Conservation (phyloP, 92 coral and sea anemone genomes). For the Actinostola sp. region DNA sequence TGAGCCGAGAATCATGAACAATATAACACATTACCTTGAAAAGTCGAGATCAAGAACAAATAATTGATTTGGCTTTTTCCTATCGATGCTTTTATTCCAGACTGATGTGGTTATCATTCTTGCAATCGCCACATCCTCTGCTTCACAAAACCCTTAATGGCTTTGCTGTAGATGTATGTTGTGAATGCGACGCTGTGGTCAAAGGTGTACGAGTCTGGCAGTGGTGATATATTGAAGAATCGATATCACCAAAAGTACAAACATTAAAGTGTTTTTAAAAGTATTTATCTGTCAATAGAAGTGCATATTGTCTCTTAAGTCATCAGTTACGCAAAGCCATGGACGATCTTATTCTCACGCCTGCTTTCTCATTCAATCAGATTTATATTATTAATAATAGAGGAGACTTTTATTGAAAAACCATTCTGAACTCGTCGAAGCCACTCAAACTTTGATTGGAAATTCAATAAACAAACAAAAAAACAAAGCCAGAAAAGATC, state of each 20-base stretch:
- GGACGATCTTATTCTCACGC: slow-evolving; percentile 10
- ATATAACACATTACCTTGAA: slow-evolving; percentile 15
- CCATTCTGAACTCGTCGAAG: slow-evolving; percentile 13
- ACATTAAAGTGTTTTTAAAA: slow-evolving; percentile 36
- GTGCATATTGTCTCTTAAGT: slow-evolving; percentile 48
- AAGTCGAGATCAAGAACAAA: slow-evolving; percentile 31
- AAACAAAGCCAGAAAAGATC: slow-evolving; percentile 6
- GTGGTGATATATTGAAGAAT: slow-evolving; percentile 19
- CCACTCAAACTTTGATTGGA: slow-evolving; percentile 41
- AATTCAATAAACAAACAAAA: slow-evolving; percentile 48
- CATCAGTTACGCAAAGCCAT: slow-evolving; percentile 45
- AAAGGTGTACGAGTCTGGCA: slow-evolving; percentile 7
- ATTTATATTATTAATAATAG: slow-evolving; percentile 22
- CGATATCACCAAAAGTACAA: slow-evolving; percentile 27
- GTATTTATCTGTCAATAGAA: slow-evolving; percentile 59
- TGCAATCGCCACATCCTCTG: slow-evolving; percentile 14
- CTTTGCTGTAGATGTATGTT: slow-evolving; percentile 8
- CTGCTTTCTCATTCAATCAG: slow-evolving; percentile 18
- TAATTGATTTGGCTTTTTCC: slow-evolving; percentile 20
- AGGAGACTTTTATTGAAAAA: slow-evolving; percentile 12
- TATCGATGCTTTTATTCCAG: slow-evolving; percentile 23
- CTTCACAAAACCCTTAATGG: slow-evolving; percentile 31
- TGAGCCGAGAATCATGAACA: slow-evolving; percentile 21
- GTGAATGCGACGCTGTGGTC: slow-evolving; percentile 14
- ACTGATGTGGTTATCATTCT: slow-evolving; percentile 22